Evolutionary conservation across 1,140 invertebrate species (phyloP).

Genomic region (Rhopalosiphum padi): DNA sequence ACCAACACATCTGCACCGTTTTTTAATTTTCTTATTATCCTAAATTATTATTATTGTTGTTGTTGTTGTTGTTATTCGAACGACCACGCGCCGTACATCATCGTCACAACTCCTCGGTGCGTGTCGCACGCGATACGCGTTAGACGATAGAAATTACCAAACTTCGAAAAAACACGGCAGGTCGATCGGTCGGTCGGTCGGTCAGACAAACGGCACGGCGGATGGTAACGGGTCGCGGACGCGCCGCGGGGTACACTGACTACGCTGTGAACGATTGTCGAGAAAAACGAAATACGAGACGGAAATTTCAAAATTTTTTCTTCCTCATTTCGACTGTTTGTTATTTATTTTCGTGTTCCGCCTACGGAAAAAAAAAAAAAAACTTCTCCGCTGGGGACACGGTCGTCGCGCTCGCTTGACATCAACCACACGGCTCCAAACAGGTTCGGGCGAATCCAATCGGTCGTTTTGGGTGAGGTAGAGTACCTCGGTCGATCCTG

Average conservation of each 20-base stretch:
- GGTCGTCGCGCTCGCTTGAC: conserved; percentile 46
- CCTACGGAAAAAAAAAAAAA: conserved; percentile 52
- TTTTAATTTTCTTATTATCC: conserved; percentile 4
- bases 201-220: not conserved
- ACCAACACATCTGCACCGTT: conserved; percentile 35
- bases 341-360: conserved; percentile 49
- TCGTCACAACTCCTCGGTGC: not conserved
- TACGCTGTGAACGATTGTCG: not conserved
- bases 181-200: not conserved
- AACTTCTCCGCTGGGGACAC: conserved; percentile 56
- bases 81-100: conserved; percentile 23
- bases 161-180: not conserved
- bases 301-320: conserved; percentile 56
- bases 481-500: conserved; percentile 32
- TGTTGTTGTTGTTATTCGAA: not conserved
- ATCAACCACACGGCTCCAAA: conserved; percentile 50
- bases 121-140: conserved; percentile 14
- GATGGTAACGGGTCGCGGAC: not conserved
- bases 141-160: conserved; percentile 3
- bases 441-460: conserved; percentile 53
- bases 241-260: not conserved
- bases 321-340: conserved; percentile 49
- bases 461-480: not conserved
- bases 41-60: not conserved
- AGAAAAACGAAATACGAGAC: conserved; percentile 35